Evolutionary conservation across 53 echinoderm and acorn worm species (phyloP), one percentile per base, ranked within the genome.

Genomic region (Glandiceps talaboti): DNA sequence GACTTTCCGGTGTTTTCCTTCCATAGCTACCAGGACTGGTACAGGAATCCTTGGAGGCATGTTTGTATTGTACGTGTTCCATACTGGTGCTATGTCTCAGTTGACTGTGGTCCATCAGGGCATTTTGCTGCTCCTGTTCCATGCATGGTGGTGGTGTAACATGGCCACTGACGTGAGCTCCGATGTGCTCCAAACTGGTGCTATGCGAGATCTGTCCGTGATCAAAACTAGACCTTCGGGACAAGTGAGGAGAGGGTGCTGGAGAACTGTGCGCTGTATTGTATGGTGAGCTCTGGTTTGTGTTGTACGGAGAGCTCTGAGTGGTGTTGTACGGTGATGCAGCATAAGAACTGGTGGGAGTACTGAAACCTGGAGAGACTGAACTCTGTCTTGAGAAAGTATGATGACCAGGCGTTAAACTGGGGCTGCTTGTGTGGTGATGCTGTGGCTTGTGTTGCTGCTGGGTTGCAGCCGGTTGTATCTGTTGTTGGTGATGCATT

Each of bases 381-480:
- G 28, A 29, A 27, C 28, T 30, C 77, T 28, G 14, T 29, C 1
- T 27, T 26, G 33, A 30, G 74, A 29, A 82, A 1, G 26, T 84
- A 28, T 26, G 74, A 28, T 79, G 32, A 30, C 33, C 64, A 45
- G 64, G 64, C 64, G 64, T 12, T 6, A 20, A 20, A 20, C 64
- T 33, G 33, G 29, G 27, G 28, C n/a, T n/a, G n/a, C n/a, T n/a
- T n/a, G n/a, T n/a, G n/a, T n/a, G n/a, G n/a, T n/a, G n/a, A n/a
- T n/a, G n/a, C 79, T 31, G 28, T 33, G 77, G 1, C 31, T 28
- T 77, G 26, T 30, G 30, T 26, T 33, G 33, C 33, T n/a, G 31
- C 29, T 74, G 27, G 31, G 32, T 33, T 80, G 80, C 28, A 33
- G 80, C 33, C 75, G 74, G 29, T 73, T 74, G 75, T 31, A 45